Evolutionary conservation across 2,113 vertebrate genomes (phyloP).

Genomic region (Atrichornis clamosus): DNA sequence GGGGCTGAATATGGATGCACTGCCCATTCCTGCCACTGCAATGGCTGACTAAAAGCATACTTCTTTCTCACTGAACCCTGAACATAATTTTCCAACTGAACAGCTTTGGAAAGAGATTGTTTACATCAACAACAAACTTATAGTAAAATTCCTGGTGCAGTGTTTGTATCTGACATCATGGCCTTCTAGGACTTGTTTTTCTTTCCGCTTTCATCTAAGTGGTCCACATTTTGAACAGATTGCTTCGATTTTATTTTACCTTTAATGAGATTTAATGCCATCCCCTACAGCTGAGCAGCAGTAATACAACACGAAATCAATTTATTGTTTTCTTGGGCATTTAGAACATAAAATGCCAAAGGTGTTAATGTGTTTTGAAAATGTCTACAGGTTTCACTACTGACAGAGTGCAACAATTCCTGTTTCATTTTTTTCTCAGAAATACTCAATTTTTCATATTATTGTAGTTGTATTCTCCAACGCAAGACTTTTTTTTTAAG

Average conservation of each 20-base stretch:
- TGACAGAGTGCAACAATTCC: background rate
- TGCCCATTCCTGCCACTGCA: background rate
- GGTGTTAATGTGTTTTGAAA: background rate
- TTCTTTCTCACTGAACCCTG: background rate
- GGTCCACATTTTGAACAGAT: background rate
- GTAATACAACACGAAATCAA: background rate
- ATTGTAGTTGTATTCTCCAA: background rate
- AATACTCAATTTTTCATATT: background rate
- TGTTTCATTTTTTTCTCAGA: background rate
- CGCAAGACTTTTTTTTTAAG: background rate
- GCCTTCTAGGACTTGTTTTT: background rate
- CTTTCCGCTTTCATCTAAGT: background rate
- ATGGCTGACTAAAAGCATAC: background rate
- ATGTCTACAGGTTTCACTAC: background rate
- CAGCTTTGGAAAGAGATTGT: conserved; percentile 4
- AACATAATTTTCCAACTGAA: background rate
- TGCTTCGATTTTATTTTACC: background rate
- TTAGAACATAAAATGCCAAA: background rate
- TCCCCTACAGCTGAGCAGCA: background rate
- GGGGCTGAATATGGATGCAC: background rate
- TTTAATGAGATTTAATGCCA: background rate
- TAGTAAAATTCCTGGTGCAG: background rate
- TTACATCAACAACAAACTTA: conserved; percentile 6
- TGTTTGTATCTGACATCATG: background rate
- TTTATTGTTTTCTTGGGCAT: background rate